Conservation (phyloP, 1,140 invertebrate species). For the Chrysomallon squamiferum region DNA sequence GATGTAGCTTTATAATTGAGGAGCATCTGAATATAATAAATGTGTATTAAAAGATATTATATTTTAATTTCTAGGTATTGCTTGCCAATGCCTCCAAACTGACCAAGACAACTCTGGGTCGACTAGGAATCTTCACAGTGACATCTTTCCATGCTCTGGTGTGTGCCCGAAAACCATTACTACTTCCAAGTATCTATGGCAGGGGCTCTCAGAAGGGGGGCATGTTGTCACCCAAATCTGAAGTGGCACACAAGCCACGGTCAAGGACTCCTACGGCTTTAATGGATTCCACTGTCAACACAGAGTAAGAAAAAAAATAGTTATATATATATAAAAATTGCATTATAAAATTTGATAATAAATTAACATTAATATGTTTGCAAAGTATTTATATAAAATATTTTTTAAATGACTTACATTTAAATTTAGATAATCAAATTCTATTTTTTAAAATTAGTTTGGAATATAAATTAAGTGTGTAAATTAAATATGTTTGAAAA, state of each 20-base stretch:
- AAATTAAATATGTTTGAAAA: too few species aligned
- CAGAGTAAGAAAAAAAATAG: constrained; percentile 39
- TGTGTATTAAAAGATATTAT: too few species aligned
- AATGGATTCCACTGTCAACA: constrained; percentile 20
- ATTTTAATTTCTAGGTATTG: constrained; percentile 77
- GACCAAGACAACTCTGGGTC: constrained; percentile 93
- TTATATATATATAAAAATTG: too few species aligned
- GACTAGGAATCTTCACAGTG: constrained; percentile 95
- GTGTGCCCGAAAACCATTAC: constrained; percentile 75
- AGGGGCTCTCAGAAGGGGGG: constrained; percentile 46
- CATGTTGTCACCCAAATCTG: constrained; percentile 52
- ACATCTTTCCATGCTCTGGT: constrained; percentile 98
- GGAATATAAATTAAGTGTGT: too few species aligned
- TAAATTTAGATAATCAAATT: too few species aligned
- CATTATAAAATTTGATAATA: too few species aligned
- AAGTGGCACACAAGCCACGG: constrained; percentile 28
- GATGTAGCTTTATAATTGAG: too few species aligned
- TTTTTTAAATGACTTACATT: too few species aligned
- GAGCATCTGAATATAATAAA: too few species aligned
- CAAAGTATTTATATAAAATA: too few species aligned
- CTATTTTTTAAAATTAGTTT: too few species aligned
- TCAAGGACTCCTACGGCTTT: constrained; percentile 27
- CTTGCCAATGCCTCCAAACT: constrained; percentile 93
- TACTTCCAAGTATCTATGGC: constrained; percentile 51
- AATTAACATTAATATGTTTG: too few species aligned